Evolutionary conservation across 2,113 vertebrate genomes (phyloP).

Genomic region (Anarhynchus alexandrinus): DNA sequence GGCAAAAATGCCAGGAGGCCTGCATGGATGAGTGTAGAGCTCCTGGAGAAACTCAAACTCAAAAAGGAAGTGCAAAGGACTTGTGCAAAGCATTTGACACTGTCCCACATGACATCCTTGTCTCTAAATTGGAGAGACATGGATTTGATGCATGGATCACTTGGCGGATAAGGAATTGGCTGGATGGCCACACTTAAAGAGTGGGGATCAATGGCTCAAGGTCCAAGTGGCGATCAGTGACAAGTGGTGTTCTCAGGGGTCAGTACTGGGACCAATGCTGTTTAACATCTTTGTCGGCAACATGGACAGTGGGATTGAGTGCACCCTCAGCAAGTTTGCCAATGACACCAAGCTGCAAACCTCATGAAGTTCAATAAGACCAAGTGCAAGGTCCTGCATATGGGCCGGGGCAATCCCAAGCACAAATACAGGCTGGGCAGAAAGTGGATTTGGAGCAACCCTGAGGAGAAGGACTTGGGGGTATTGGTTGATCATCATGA

Average conservation of each 20-base stretch:
- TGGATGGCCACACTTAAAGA: no score
- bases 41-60: not conserved
- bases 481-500: not conserved
- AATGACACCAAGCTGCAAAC: not conserved
- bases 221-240: not conserved
- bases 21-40: not conserved
- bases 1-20: not conserved
- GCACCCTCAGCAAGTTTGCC: not conserved
- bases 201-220: not conserved
- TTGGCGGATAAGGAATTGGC: not conserved
- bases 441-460: not conserved
- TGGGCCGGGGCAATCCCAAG: not conserved
- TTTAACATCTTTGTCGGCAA: not conserved
- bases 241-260: not conserved
- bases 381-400: not conserved
- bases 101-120: not conserved
- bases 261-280: not conserved
- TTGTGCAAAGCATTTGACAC: not conserved
- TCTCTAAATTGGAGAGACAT: not conserved
- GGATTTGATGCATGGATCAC: not conserved
- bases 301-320: not conserved
- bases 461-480: not conserved
- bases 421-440: not conserved
- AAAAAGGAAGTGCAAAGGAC: not conserved
- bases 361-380: not conserved